These are phyloP conservation scores for Scaptomyza polygonia DNA, from an alignment of 2,888 invertebrate genomes.

Conservation along the genomic window DNA sequence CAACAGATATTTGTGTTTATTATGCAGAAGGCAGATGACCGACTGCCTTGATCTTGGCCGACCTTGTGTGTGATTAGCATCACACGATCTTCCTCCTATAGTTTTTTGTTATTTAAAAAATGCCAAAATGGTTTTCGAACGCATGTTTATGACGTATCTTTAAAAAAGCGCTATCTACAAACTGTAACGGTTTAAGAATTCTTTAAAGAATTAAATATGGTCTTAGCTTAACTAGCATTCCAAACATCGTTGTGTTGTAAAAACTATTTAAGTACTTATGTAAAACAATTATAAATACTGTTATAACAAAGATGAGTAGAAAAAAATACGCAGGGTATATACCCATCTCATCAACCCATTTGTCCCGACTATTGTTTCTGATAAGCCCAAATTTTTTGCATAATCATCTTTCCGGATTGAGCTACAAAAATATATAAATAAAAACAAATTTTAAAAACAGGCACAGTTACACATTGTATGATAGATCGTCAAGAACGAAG, in stretches of 20 bases:
- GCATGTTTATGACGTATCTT: slow-evolving; percentile 16
- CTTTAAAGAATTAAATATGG: not conserved
- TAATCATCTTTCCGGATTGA: slow-evolving; percentile 40
- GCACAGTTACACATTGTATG: slow-evolving; percentile 35
- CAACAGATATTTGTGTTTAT: slow-evolving; percentile 53
- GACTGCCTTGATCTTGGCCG: slow-evolving; percentile 72
- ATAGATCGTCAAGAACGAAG: slow-evolving; percentile 32
- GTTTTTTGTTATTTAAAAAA: slow-evolving; percentile 47
- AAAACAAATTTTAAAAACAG: slow-evolving; percentile 36
- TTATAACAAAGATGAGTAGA: not conserved
- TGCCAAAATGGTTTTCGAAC: slow-evolving; percentile 33
- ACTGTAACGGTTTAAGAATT: no score
- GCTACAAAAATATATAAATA: slow-evolving; percentile 67
- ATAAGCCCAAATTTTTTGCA: slow-evolving; percentile 29
- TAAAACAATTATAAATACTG: not conserved
- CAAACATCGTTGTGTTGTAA: not conserved
- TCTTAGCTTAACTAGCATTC: not conserved
- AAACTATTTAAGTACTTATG: not conserved
- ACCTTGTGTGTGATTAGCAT: slow-evolving; percentile 69
- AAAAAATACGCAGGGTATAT: slow-evolving; percentile 1
- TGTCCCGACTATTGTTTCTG: slow-evolving; percentile 7
- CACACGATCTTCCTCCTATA: slow-evolving; percentile 49
- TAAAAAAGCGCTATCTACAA: not conserved
- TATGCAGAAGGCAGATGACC: slow-evolving; percentile 66
- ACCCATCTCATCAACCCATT: slow-evolving; percentile 11